phyloP scores from a whole-genome alignment of 2,113 vertebrate genomes.

The Chlamydotis undulata region DNA sequence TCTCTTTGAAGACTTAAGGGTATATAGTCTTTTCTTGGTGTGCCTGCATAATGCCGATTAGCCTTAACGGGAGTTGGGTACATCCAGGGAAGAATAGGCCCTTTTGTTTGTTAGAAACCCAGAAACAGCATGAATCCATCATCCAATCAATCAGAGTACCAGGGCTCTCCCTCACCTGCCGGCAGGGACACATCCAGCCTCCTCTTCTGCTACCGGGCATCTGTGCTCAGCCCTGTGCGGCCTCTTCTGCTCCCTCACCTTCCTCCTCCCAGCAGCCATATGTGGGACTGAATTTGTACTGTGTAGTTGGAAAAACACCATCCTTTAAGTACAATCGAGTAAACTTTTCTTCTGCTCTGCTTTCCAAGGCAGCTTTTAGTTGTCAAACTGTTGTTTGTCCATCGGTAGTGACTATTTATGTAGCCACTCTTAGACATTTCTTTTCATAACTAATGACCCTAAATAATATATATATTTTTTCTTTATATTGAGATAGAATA shows the following conservation, averaged over 20 bases:
- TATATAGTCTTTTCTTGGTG: constrained; percentile 59
- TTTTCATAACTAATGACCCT: neutral
- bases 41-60: constrained; percentile 67
- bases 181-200: constrained; percentile 19
- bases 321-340: neutral
- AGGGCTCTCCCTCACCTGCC: constrained; percentile 53
- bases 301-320: neutral
- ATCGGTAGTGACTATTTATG: neutral
- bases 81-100: constrained; percentile 66
- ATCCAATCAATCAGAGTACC: constrained; percentile 67
- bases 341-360: neutral
- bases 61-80: constrained; percentile 63
- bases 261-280: neutral
- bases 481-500: neutral
- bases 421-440: neutral
- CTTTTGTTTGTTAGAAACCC: constrained; percentile 63
- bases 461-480: neutral
- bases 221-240: neutral
- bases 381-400: neutral
- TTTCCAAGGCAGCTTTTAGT: neutral
- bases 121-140: constrained; percentile 70
- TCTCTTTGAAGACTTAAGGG: constrained; percentile 69
- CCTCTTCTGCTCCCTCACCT: constrained; percentile 3
- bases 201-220: constrained; percentile 12
- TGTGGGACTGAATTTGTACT: neutral